Evolutionary conservation across 2,888 invertebrate species (phyloP).

Genomic region (Cremastobaeus sp.): DNA sequence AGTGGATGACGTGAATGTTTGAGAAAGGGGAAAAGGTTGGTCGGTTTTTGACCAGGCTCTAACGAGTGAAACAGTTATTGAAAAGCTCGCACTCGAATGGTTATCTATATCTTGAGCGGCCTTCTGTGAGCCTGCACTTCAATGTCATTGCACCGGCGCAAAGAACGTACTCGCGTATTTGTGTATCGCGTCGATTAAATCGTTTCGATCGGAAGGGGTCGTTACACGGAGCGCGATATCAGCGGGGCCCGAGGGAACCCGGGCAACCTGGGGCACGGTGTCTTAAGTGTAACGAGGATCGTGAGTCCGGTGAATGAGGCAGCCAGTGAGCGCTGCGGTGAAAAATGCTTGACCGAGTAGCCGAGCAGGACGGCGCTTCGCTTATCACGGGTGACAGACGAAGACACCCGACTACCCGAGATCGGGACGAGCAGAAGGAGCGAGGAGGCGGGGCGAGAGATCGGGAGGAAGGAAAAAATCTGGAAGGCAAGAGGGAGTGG

Average conservation of each 20-base stretch:
- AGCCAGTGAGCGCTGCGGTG: constrained; percentile 50
- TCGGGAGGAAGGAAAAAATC: constrained; percentile 64
- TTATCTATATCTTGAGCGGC: constrained; percentile 44
- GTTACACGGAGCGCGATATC: constrained; percentile 63
- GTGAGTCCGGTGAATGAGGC: constrained; percentile 65
- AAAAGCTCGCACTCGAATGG: constrained; percentile 18
- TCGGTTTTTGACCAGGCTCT: too few relatives aligned
- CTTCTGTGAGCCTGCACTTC: constrained; percentile 39
- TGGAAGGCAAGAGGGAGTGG: constrained; percentile 73
- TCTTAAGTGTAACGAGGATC: constrained; percentile 71
- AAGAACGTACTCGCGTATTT: constrained; percentile 53
- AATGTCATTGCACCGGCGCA: constrained; percentile 48
- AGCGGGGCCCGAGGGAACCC: constrained; percentile 67
- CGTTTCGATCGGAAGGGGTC: constrained; percentile 68
- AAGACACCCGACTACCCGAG: too few relatives aligned
- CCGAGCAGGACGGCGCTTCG: constrained; percentile 15
- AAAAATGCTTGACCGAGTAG: constrained; percentile 61
- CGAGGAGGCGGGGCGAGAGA: constrained; percentile 69
- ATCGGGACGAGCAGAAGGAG: constrained; percentile 34
- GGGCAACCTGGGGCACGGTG: constrained; percentile 53
- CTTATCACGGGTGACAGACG: background rate
- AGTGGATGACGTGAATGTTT: constrained; percentile 20
- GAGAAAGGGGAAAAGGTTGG: too few relatives aligned
- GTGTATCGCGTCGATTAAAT: constrained; percentile 65
- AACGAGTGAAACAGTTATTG: constrained; percentile 36